Evolutionary conservation across 2,113 vertebrate species (phyloP), one percentile per base, ranked within the genome.

Genomic region (Ivindomyrus marchei): DNA sequence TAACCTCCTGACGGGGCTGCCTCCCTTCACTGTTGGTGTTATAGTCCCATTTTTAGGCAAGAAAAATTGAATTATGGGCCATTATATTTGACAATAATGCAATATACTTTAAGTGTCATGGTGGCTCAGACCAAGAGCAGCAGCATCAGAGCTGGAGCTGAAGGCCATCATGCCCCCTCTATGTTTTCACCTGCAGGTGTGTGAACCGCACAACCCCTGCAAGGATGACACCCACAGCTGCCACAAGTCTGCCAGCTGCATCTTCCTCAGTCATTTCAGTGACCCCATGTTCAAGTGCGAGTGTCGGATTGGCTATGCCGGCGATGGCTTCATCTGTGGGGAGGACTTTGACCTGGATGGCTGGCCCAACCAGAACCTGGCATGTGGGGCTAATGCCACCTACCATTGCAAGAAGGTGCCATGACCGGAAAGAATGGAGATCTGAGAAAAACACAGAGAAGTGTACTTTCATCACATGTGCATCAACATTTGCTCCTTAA

Each of bases 311-410:
- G 98, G 98, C 27, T 99, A 98, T 5, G 98, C 98, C 0, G 98
- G 98, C 0, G 98, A 99, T n/a, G 98, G 98, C 53, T 96, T 93
- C 89, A 93, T 99, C 91, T 99, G 98, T 9, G 97, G 97, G 0
- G 98, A 99, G 90, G 98, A 99, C 94, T 97, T 97, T 0, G 98
- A 99, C 94, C 95, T 99, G 95, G 98, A 99, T 10, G 98, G 98
- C 47, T 99, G 98, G 98, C 98, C 98, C 91, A 98, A 99, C 92
- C 94, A 95, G 88, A 96, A 94, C 91, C 93, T 99, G 91, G 92
- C 96, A 90, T 99, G 98, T 91, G 97, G 97, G 91, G 95, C 96
- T 92, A 99, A 98, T 46, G 97, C 98, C 88, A 98, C 97, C 0
- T 98, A 98, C 91, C 98, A 99, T 91, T 99, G 98, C 85, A 92